Evolutionary conservation across 2,888 invertebrate genomes (phyloP).

Genomic region (Selenia dentaria): DNA sequence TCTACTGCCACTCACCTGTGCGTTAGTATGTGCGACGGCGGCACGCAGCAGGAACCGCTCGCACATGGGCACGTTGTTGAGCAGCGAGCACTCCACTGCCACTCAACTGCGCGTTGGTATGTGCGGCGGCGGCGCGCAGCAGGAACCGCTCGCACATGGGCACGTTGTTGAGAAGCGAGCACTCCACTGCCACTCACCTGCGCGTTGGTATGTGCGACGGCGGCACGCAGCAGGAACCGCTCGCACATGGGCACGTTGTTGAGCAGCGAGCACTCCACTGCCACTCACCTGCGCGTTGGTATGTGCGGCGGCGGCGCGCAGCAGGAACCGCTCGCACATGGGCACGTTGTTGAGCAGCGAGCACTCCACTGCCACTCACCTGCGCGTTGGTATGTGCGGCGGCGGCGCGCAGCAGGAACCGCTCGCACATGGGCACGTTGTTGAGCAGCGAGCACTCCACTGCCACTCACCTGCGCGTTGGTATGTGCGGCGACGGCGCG

Average conservation of each 20-base stretch:
- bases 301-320: conserved; percentile 98
- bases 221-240: conserved; percentile 97
- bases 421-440: conserved; percentile 89
- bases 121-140: conserved; percentile 96
- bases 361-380: too few relatives aligned
- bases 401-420: conserved; percentile 97
- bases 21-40: too few relatives aligned
- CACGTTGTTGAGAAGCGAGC: conserved; percentile 96
- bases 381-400: conserved; percentile 95
- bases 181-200: conserved; percentile 98
- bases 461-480: conserved; percentile 98
- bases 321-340: conserved; percentile 69
- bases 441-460: too few relatives aligned
- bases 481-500: conserved; percentile 97
- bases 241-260: conserved; percentile 96
- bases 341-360: too few relatives aligned
- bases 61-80: not conserved
- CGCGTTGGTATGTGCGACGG: conserved; percentile 94
- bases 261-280: too few relatives aligned
- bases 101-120: conserved; percentile 91
- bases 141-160: conserved; percentile 96
- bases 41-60: not conserved
- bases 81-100: too few relatives aligned
- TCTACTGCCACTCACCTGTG: too few relatives aligned
- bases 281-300: conserved; percentile 98